These are phyloP conservation scores for Galerucella calmariensis DNA, from an alignment of 2,888 invertebrate genomes.

Conservation along the genomic window DNA sequence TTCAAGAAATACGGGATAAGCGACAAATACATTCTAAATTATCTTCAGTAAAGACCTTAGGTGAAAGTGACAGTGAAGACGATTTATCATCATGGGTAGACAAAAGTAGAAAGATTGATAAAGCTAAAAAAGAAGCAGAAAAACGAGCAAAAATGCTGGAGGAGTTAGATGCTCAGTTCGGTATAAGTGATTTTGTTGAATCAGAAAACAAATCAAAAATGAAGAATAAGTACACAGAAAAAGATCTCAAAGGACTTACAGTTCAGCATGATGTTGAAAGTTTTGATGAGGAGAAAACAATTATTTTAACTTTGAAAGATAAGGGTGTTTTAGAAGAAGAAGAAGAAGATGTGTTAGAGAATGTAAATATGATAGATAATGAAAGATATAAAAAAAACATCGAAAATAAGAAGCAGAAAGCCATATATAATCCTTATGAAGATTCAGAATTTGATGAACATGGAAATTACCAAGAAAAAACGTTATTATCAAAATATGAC, in stretches of 20 bases:
- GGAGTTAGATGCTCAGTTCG: slow-evolving; percentile 95
- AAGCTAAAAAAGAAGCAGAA: slow-evolving; percentile 86
- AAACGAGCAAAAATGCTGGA: slow-evolving; percentile 91
- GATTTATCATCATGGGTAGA: slow-evolving; percentile 87
- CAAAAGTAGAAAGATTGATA: slow-evolving; percentile 79
- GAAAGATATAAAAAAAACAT: slow-evolving; percentile 88
- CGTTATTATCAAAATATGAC: slow-evolving; percentile 91
- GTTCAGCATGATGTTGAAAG: slow-evolving; percentile 84
- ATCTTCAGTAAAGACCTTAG: slow-evolving; percentile 71
- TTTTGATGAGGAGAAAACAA: slow-evolving; percentile 81
- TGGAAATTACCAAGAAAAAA: slow-evolving; percentile 72
- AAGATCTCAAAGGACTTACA: slow-evolving; percentile 81
- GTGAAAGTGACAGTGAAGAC: slow-evolving; percentile 79
- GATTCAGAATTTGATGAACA: slow-evolving; percentile 79
- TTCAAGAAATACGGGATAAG: slow-evolving; percentile 83
- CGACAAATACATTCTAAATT: slow-evolving; percentile 78
- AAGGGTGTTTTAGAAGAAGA: slow-evolving; percentile 88
- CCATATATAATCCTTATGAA: slow-evolving; percentile 88
- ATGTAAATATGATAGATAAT: slow-evolving; percentile 88
- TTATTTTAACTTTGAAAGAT: slow-evolving; percentile 94
- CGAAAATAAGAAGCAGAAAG: slow-evolving; percentile 84
- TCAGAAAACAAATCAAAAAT: slow-evolving; percentile 75
- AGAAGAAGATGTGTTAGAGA: slow-evolving; percentile 86
- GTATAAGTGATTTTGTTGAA: slow-evolving; percentile 85
- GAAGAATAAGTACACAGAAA: slow-evolving; percentile 73